Base-by-base conservation (phyloP, 2,888 invertebrate genomes). In the Rosalia funebris region DNA sequence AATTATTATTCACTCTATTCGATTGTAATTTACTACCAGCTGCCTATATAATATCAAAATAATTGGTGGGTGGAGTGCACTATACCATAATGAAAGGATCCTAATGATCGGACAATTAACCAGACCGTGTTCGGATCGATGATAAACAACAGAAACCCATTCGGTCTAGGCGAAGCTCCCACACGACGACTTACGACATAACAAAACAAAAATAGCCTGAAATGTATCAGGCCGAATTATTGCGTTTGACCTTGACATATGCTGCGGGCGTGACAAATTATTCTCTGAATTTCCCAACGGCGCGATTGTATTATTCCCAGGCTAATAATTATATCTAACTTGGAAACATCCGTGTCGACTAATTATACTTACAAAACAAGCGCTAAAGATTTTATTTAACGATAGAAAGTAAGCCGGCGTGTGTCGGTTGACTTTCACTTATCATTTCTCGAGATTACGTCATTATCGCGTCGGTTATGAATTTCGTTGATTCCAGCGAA, bases 351-450 rank as follows among this genome's bases (percentile, higher is more conserved):
- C 37, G 2, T 42, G 31, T 5, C 17, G 16, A n/a, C 42, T 42
- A 53, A 53, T 53, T 53, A 53, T 53, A 37, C 32, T 42, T 53
- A 32, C 48, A 41, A 53, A 42, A 53, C 42, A 15, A 32, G 32
- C 25, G 46, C 32, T 32, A 32, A 46, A 11, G 15, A 46, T 46
- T 46, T 31, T 25, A 32, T 46, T 42, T 53, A 52, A 52, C 20
- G 53, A 42, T 53, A 42, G 53, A 53, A 42, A 53, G 53, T 32
- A 32, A 53, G 53, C 50, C 17, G 36, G 31, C 10, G 37, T 15
- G 19, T 31, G 10, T 11, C 1, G 16, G 20, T 7, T 32, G 31
- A 53, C 53, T 53, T 53, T 53, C 53, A 53, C 53, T 42, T 41
- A 19, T 39, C 41, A 25, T 31, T 39, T 25, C 42, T 16, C 53